Percentiles rank a stretch among this genome's conserved stretches.
Conservation (phyloP, 2,888 invertebrate species). For the Dicranocentrus wangi region DNA sequence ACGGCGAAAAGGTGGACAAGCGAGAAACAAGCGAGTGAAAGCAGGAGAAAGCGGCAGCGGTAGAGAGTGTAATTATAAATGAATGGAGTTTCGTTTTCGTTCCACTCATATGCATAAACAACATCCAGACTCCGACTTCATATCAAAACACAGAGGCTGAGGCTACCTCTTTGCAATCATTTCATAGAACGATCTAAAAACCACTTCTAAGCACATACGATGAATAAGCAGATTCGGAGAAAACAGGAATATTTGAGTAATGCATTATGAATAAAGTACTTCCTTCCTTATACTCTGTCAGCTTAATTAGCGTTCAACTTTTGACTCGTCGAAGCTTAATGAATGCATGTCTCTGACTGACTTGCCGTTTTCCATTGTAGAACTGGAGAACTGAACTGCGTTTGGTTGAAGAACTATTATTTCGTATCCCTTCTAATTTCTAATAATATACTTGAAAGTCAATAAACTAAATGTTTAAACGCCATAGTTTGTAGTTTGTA, state of each 20-base stretch:
- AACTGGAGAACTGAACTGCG: background rate
- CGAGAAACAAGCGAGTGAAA: background rate
- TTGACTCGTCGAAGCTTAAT: conserved; percentile 6
- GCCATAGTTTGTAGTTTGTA: no score
- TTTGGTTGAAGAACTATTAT: no score
- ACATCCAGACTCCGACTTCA: no score
- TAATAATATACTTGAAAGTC: no score
- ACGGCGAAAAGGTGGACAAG: no score
- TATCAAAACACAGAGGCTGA: no score
- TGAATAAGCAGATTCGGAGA: no score
- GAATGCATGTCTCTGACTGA: background rate
- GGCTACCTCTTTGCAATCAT: no score
- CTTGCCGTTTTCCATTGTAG: background rate
- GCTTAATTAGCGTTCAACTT: conserved; percentile 12
- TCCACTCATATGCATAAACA: no score
- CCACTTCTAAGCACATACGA: no score
- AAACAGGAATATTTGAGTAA: background rate
- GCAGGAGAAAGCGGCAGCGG: conserved; percentile 2
- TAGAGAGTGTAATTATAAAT: conserved; percentile 38
- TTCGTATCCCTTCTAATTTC: background rate
- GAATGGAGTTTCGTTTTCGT: conserved; percentile 22
- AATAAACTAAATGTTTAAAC: no score
- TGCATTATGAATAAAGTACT: conserved; percentile 20
- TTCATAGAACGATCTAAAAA: no score
- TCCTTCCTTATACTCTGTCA: conserved; percentile 1